These are phyloP conservation scores for Aphaenogaster rudis DNA, from an alignment of 1,140 invertebrate species.

Conservation along the genomic window DNA sequence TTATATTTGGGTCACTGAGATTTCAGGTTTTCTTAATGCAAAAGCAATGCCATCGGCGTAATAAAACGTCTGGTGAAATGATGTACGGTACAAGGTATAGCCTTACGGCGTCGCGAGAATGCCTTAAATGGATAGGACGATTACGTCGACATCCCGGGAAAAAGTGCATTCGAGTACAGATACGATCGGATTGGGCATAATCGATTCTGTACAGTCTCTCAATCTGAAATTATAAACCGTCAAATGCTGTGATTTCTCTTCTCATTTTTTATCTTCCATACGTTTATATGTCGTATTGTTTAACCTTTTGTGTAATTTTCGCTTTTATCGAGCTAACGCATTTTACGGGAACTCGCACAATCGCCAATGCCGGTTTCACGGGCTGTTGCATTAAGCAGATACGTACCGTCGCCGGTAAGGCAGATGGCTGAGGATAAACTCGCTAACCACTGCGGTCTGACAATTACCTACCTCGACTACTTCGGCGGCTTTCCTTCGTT, in stretches of 20 bases:
- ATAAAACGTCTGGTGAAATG: conserved; percentile 73
- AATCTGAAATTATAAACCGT: background rate
- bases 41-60: conserved; percentile 66
- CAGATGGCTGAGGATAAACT: conserved; percentile 66
- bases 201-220: conserved; percentile 4
- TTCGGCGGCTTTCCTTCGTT: conserved; percentile 14
- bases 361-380: conserved; percentile 13
- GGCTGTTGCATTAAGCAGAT: background rate
- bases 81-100: conserved; percentile 68
- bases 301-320: background rate
- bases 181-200: conserved; percentile 8
- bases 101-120: conserved; percentile 63
- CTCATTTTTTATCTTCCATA: background rate
- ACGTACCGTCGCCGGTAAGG: conserved; percentile 70
- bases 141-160: conserved; percentile 47
- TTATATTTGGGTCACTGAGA: conserved; percentile 72
- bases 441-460: conserved; percentile 21
- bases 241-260: background rate
- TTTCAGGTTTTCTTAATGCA: conserved; percentile 70
- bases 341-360: background rate
- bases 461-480: conserved; percentile 61
- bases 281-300: background rate
- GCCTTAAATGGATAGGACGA: conserved; percentile 74
- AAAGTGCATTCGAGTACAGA: background rate
- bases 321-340: background rate